Evolutionary conservation across 2,113 vertebrate genomes (phyloP).

Genomic region (Leptosomus discolor): DNA sequence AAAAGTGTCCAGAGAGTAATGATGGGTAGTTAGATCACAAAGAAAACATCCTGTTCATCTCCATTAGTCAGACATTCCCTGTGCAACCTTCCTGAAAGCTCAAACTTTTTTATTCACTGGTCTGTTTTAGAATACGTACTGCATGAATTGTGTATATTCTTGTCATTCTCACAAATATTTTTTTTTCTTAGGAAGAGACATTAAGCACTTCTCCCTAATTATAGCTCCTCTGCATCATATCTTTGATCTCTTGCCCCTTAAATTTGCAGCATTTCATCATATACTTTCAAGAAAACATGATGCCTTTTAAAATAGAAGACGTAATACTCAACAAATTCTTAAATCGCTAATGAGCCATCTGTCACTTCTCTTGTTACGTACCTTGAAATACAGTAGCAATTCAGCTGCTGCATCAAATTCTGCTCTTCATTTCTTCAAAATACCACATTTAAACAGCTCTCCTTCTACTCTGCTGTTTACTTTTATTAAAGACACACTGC

Average conservation of each 20-base stretch:
- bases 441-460: not conserved
- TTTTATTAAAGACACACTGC: not conserved
- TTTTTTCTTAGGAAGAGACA: not conserved
- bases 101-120: not conserved
- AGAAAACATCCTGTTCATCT: not conserved
- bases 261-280: not conserved
- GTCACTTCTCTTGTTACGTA: not conserved
- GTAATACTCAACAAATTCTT: not conserved
- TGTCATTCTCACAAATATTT: not conserved
- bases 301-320: not conserved
- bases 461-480: not conserved
- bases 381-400: not conserved
- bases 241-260: not conserved
- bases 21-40: not conserved
- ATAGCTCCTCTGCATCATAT: not conserved
- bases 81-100: not conserved
- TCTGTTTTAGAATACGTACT: not conserved
- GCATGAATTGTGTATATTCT: not conserved
- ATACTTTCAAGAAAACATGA: not conserved
- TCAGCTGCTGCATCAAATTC: not conserved
- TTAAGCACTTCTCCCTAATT: not conserved
- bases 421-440: not conserved
- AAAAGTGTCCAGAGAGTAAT: not conserved
- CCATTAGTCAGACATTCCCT: not conserved
- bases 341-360: not conserved